These are phyloP conservation scores for Marisa cornuarietis DNA, from an alignment of 1,140 invertebrate species.

Conservation along the genomic window DNA sequence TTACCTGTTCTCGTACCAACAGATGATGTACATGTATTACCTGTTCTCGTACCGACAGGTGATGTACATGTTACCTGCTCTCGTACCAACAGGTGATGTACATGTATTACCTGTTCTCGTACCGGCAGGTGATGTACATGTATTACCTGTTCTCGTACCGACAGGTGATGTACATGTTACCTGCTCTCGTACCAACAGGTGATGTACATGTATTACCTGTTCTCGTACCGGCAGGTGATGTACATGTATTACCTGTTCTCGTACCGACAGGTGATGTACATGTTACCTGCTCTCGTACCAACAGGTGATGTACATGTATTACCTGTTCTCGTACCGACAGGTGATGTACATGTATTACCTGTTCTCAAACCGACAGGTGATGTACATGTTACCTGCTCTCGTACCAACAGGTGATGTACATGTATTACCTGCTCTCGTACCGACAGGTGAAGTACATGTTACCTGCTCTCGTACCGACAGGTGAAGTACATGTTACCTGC, in stretches of 20 bases:
- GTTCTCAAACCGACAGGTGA: slow-evolving; percentile 45
- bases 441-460: too few relatives aligned
- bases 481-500: not conserved
- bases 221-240: slow-evolving; percentile 16
- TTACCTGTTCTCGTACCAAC: slow-evolving; percentile 66
- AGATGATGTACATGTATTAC: not conserved
- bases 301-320: slow-evolving; percentile 40
- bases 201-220: slow-evolving; percentile 76
- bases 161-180: slow-evolving; percentile 38
- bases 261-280: slow-evolving; percentile 71
- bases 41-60: slow-evolving; percentile 56
- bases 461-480: too few relatives aligned
- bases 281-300: slow-evolving; percentile 67
- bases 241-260: not conserved
- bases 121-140: slow-evolving; percentile 73
- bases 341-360: slow-evolving; percentile 77
- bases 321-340: slow-evolving; percentile 39
- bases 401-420: slow-evolving; percentile 71
- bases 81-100: slow-evolving; percentile 43
- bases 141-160: slow-evolving; percentile 68
- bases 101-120: not conserved
- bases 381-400: not conserved
- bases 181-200: slow-evolving; percentile 56
- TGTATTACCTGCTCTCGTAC: slow-evolving; percentile 70
- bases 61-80: slow-evolving; percentile 74